Evolutionary conservation across 2,797 vertebrate species (phyloP).

Genomic region (Hoplostethus mediterraneus): DNA sequence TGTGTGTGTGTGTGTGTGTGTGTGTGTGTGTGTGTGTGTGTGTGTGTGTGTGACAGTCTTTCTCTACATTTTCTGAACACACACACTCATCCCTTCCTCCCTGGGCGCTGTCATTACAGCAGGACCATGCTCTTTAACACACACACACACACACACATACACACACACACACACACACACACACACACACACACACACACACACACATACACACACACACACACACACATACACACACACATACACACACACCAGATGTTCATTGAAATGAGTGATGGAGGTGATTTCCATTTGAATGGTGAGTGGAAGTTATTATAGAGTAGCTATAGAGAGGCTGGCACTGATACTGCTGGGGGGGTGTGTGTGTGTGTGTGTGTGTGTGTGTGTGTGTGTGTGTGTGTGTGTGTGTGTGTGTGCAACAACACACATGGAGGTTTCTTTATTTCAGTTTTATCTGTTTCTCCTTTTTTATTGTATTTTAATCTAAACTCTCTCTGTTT

Average conservation of each 20-base stretch:
- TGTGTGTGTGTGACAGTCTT: too few species aligned
- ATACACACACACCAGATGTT: conserved; percentile 68
- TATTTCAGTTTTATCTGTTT: background rate
- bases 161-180: too few species aligned
- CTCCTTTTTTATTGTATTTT: background rate
- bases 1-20: background rate
- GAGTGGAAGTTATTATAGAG: conserved; percentile 68
- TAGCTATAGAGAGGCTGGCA: conserved; percentile 29
- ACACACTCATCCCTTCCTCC: too few species aligned
- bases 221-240: conserved; percentile 18
- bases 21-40: background rate
- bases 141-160: too few species aligned
- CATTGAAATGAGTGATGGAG: conserved; percentile 66
- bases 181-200: too few species aligned
- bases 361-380: too few species aligned
- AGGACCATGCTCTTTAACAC: too few species aligned
- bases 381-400: conserved; percentile 23
- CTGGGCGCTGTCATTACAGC: too few species aligned
- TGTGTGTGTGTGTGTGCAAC: too few species aligned
- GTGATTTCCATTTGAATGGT: conserved; percentile 76
- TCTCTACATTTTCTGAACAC: too few species aligned
- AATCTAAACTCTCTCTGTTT: background rate
- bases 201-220: too few species aligned
- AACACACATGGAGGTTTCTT: background rate
- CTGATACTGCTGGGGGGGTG: conserved; percentile 18